These are phyloP conservation scores for Xiphophorus hellerii DNA, from an alignment of 2,113 vertebrate genomes.

Conservation along the genomic window DNA sequence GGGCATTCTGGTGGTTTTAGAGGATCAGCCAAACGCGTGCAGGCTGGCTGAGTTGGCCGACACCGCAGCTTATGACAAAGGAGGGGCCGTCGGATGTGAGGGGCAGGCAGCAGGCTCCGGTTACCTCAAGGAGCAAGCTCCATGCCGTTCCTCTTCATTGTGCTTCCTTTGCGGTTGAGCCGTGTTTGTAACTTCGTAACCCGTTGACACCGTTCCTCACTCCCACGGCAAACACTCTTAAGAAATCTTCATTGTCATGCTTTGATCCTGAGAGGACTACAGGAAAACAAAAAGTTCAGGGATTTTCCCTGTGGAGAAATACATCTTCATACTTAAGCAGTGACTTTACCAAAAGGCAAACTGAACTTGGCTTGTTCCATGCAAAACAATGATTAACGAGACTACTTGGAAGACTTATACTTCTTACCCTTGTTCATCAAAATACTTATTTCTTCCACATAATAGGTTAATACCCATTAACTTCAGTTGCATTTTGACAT, in stretches of 20 bases:
- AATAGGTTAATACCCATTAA: not conserved
- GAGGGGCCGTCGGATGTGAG: slow-evolving; percentile 58
- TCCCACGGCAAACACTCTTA: slow-evolving; percentile 40
- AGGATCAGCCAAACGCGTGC: slow-evolving; percentile 67
- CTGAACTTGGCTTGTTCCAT: not conserved
- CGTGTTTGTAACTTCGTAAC: slow-evolving; percentile 39
- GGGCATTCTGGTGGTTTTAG: slow-evolving; percentile 60
- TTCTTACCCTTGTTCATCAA: not conserved
- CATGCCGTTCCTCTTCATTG: slow-evolving; percentile 49
- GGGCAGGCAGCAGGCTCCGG: slow-evolving; percentile 48
- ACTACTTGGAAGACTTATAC: not conserved
- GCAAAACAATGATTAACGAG: no score
- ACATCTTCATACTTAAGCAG: not conserved
- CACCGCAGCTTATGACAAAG: slow-evolving; percentile 63
- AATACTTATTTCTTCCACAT: not conserved
- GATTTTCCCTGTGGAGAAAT: slow-evolving; percentile 56
- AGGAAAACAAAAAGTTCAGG: slow-evolving; percentile 26
- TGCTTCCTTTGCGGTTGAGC: slow-evolving; percentile 55
- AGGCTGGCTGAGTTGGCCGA: slow-evolving; percentile 64
- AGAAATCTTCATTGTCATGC: slow-evolving; percentile 39
- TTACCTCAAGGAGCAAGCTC: slow-evolving; percentile 57
- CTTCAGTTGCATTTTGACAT: not conserved
- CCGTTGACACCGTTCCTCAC: slow-evolving; percentile 3
- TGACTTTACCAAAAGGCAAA: not conserved
- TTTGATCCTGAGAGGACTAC: slow-evolving; percentile 34